Evolutionary conservation across 2,888 invertebrate species (phyloP), one percentile per base, ranked within the genome.

Genomic region (Coelopa pilipes): DNA sequence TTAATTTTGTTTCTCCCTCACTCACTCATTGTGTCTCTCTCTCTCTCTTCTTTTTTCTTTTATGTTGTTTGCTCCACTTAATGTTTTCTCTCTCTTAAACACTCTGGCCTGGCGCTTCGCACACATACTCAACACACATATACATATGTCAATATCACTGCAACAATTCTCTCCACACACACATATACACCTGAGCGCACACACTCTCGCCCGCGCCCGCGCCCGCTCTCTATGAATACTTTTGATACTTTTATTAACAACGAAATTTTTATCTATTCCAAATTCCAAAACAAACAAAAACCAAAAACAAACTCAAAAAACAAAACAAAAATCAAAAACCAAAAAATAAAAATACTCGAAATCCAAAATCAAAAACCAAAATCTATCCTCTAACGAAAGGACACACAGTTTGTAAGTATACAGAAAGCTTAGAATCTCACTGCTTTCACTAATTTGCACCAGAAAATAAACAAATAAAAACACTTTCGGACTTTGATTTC

Each of bases 331-430:
- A 69, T 72, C 71, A 69, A 65, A 46, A 69, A 73, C 49, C 46
- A 45, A 49, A 72, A 65, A 55, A 19, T 57, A 53, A 66, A 46
- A 45, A 46, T 15, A 13, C 10, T 53, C 55, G 55, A 53, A 68
- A 68, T 24, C 24, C 57, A 69, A 70, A 60, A 34, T 50, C 5
- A 59, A 17, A 65, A 24, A 62, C n/a, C 17, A 24, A 72, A 62
- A 49, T 70, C 49, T 59, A 24, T 62, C 53, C 19, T 67, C 21
- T 60, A 46, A 47, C 65, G 76, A 79, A 82, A 84, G 84, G 84
- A 83, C 78, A 81, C 82, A 77, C 80, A 81, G 81, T 80, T 84
- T 82, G 84, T 84, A 84, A 84, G 84, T 84, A 84, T 84, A 81
- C 77, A 77, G 81, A 81, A 81, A 74, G 77, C 72, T 76, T 72